Conservation (phyloP, 92 coral and sea anemone species). For the Diadumene lineata region DNA sequence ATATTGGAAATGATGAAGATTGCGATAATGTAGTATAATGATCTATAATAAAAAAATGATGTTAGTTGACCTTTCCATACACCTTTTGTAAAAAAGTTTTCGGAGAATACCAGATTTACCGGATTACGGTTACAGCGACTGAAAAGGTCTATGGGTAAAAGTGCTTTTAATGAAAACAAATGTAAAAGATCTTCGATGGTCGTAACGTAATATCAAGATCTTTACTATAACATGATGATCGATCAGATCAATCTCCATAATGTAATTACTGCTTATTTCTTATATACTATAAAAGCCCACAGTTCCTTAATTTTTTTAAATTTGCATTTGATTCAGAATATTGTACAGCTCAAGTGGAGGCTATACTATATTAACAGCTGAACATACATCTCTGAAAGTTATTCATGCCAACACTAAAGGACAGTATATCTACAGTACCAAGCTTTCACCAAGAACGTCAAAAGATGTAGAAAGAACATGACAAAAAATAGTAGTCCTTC, state of each 20-base stretch:
- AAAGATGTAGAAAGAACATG: no score
- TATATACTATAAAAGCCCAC: background rate
- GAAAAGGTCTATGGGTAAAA: no score
- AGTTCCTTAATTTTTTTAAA: background rate
- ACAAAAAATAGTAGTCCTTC: no score
- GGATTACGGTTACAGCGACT: no score
- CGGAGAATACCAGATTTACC: no score
- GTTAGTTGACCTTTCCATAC: background rate
- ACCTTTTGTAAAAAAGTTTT: background rate
- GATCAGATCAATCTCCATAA: no score
- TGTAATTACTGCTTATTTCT: background rate
- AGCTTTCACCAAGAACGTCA: slow-evolving; percentile 14
- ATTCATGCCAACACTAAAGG: slow-evolving; percentile 42
- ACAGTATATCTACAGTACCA: slow-evolving; percentile 29
- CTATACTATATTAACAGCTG: slow-evolving; percentile 58
- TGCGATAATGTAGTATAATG: background rate
- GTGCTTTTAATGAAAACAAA: no score
- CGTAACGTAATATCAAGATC: no score
- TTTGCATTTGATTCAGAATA: slow-evolving; percentile 27
- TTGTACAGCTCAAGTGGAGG: slow-evolving; percentile 65
- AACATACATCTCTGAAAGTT: slow-evolving; percentile 33
- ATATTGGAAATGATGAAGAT: background rate
- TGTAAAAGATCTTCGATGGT: no score
- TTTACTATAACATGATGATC: no score
- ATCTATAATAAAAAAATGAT: no score